Evolutionary conservation across 2,888 invertebrate genomes (phyloP).

Genomic region (Hemistola chrysoprasaria): DNA sequence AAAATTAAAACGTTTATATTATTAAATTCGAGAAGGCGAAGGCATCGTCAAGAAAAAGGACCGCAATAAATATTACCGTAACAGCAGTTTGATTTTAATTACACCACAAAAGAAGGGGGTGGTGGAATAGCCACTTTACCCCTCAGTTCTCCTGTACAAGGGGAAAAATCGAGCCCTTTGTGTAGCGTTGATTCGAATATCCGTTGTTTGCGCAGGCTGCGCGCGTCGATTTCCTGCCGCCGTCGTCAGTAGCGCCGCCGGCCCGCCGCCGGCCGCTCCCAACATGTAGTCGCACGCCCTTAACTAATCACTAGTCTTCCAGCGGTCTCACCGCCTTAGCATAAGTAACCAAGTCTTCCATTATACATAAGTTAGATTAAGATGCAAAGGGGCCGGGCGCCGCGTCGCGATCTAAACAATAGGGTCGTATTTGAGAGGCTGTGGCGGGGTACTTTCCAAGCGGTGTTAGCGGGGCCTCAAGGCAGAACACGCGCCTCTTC

Average conservation of each 20-base stretch:
- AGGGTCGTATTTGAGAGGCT: conserved; percentile 87
- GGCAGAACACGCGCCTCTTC: conserved; percentile 67
- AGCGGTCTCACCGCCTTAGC: conserved; percentile 58
- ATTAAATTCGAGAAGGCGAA: conserved; percentile 7
- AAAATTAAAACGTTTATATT: too few relatives aligned
- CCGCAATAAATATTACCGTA: conserved; percentile 16
- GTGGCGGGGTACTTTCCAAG: conserved; percentile 86
- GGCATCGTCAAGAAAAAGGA: conserved; percentile 2
- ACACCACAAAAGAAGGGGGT: conserved; percentile 8
- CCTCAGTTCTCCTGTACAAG: conserved; percentile 35
- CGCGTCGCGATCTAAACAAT: conserved; percentile 79
- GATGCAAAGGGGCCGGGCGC: conserved; percentile 74
- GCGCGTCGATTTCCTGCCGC: conserved; percentile 50
- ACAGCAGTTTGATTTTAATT: conserved; percentile 17
- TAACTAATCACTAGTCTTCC: conserved; percentile 62
- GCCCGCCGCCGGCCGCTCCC: conserved; percentile 74
- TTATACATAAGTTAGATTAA: conserved; percentile 66
- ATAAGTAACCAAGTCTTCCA: conserved; percentile 81
- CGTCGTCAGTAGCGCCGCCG: conserved; percentile 71
- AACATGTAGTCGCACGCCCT: conserved; percentile 61
- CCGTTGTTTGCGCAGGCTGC: conserved; percentile 75
- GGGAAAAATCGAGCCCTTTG: conserved; percentile 44
- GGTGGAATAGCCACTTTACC: conserved; percentile 10
- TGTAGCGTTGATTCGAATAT: conserved; percentile 48
- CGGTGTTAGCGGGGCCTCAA: conserved; percentile 65